Conservation (phyloP, 1,140 invertebrate genomes). For the Scaptomyza hsui region DNA sequence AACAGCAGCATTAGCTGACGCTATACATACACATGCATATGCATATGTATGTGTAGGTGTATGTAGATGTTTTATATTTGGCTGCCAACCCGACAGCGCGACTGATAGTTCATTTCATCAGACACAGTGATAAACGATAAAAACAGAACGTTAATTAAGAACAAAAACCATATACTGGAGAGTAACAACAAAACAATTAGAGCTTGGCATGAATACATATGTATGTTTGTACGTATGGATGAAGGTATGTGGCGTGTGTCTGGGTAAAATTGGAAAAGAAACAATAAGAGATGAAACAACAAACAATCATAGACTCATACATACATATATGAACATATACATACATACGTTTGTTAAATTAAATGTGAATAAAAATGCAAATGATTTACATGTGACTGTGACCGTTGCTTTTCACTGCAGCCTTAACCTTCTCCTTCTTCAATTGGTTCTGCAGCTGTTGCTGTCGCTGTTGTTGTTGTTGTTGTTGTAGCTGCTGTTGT, state of each 20-base stretch:
- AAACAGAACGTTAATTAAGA: constrained; percentile 74
- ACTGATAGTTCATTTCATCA: constrained; percentile 31
- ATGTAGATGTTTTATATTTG: constrained; percentile 37
- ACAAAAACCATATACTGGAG: constrained; percentile 37
- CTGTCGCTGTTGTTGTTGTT: constrained; percentile 33
- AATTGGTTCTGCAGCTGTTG: constrained; percentile 41
- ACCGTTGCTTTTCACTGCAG: constrained; percentile 66
- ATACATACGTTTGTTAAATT: constrained; percentile 32
- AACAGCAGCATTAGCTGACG: constrained; percentile 58
- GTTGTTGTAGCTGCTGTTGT: constrained; percentile 31
- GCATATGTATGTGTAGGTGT: neutral
- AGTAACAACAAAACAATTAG: constrained; percentile 68
- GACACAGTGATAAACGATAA: constrained; percentile 72
- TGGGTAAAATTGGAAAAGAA: neutral
- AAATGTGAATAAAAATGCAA: constrained; percentile 61
- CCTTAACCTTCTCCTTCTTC: constrained; percentile 68
- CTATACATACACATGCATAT: constrained; percentile 19
- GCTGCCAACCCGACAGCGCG: constrained; percentile 50
- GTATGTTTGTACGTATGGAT: neutral
- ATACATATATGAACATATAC: neutral
- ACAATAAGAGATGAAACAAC: constrained; percentile 18
- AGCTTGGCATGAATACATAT: constrained; percentile 16
- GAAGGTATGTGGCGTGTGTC: neutral
- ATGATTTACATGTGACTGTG: constrained; percentile 74
- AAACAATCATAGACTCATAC: neutral